A percentile compares a stretch with the other conserved stretches of the same genome.
These are phyloP conservation scores for Cosmia pyralina DNA, from an alignment of 2,888 invertebrate genomes.

Conservation along the genomic window DNA sequence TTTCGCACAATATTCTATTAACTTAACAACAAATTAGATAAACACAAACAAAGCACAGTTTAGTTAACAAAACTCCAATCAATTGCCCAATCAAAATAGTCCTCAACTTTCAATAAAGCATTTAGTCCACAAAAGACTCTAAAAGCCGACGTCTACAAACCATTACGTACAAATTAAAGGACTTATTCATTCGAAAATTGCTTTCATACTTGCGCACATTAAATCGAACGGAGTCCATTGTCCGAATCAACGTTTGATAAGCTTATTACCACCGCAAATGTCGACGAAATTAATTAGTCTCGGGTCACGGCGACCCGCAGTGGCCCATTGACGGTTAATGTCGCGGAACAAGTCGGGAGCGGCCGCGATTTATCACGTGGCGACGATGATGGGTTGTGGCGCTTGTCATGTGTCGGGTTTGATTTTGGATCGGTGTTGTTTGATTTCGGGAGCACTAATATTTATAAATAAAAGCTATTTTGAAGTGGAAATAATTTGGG, in stretches of 20 bases:
- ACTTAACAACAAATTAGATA: slow-evolving; percentile 18
- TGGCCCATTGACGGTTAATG: slow-evolving; percentile 74
- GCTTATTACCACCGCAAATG: slow-evolving; percentile 85
- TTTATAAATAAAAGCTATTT: not conserved
- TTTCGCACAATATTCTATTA: not conserved
- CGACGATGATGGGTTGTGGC: slow-evolving; percentile 29
- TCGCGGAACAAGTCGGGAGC: slow-evolving; percentile 51
- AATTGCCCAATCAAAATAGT: slow-evolving; percentile 43
- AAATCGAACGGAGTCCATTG: slow-evolving; percentile 68
- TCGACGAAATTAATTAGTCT: slow-evolving; percentile 87
- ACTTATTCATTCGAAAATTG: slow-evolving; percentile 59
- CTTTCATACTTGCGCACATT: slow-evolving; percentile 60
- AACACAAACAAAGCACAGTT: slow-evolving; percentile 15
- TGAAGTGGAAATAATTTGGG: not conserved
- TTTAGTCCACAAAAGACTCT: slow-evolving; percentile 51
- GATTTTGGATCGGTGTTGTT: slow-evolving; percentile 7
- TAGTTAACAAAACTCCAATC: slow-evolving; percentile 19
- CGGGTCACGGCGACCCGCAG: slow-evolving; percentile 77
- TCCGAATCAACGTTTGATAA: slow-evolving; percentile 86
- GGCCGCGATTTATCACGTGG: slow-evolving; percentile 53
- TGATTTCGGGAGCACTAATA: not conserved
- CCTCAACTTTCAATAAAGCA: slow-evolving; percentile 47
- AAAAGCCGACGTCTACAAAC: slow-evolving; percentile 44
- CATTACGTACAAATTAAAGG: slow-evolving; percentile 57
- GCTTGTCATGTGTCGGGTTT: slow-evolving; percentile 2